Percentiles rank a stretch among this genome's conserved stretches.
These are phyloP conservation scores for Chitala chitala DNA, from an alignment of 2,113 vertebrate species.

Conservation along the genomic window DNA sequence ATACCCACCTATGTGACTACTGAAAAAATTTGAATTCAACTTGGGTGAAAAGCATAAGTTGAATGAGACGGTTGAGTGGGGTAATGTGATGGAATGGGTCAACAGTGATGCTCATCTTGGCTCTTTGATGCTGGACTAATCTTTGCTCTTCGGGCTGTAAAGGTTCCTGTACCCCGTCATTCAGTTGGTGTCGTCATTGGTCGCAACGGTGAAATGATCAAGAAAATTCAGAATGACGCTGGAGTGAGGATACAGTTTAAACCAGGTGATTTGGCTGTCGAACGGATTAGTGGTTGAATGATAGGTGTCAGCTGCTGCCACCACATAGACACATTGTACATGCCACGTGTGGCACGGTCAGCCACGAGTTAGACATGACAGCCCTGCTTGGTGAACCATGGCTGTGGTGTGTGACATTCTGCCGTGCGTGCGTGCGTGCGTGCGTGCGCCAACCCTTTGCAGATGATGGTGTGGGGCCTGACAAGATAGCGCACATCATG, in stretches of 20 bases:
- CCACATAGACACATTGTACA: neutral
- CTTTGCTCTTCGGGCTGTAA: conserved; percentile 26
- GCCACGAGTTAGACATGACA: too few species aligned
- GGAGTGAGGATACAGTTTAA: conserved; percentile 92
- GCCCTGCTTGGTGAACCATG: neutral
- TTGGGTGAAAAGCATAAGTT: too few species aligned
- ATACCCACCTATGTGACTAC: too few species aligned
- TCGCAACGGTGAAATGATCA: conserved; percentile 87
- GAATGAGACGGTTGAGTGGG: too few species aligned
- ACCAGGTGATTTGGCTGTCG: conserved; percentile 63
- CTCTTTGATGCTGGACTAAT: neutral
- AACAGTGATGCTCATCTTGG: neutral
- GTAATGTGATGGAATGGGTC: neutral
- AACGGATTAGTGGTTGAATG: too few species aligned
- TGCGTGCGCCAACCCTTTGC: neutral
- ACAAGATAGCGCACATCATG: conserved; percentile 87
- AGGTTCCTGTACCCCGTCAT: conserved; percentile 84
- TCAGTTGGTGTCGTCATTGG: conserved; percentile 90
- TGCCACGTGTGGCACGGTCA: too few species aligned
- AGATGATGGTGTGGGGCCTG: conserved; percentile 83
- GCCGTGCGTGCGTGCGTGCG: neutral
- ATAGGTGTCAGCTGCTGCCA: neutral
- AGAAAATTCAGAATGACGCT: conserved; percentile 87
- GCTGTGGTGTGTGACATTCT: neutral
- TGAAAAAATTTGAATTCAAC: too few species aligned